Percentiles rank a stretch among this genome's conserved stretches.
Evolutionary conservation across 2,888 invertebrate genomes (phyloP).

Genomic region (Abscondita cerata): DNA sequence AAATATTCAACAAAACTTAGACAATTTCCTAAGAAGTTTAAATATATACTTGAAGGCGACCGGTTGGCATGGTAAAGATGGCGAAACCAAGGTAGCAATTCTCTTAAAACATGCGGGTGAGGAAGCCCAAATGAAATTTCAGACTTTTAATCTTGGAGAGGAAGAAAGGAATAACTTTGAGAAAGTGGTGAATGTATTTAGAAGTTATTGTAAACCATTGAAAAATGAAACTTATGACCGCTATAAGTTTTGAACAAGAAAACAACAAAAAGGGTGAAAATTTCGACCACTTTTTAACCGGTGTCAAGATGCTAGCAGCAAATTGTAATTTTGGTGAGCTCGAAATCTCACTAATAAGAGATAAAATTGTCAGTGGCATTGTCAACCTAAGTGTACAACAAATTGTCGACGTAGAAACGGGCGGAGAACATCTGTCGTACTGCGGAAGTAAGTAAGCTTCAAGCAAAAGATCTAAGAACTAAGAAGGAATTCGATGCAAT

Average conservation of each 20-base stretch:
- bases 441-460: conserved; percentile 40
- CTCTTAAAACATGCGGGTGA: conserved; percentile 19
- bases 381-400: conserved; percentile 30
- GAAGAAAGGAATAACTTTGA: conserved; percentile 15
- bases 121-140: conserved; percentile 35
- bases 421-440: conserved; percentile 35
- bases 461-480: conserved; percentile 33
- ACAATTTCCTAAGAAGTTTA: conserved; percentile 8
- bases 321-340: conserved; percentile 23
- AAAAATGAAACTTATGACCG: too few relatives aligned
- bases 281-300: conserved; percentile 27
- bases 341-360: conserved; percentile 18
- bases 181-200: conserved; percentile 23
- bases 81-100: conserved; percentile 19
- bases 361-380: conserved; percentile 30
- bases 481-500: conserved; percentile 31
- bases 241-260: conserved; percentile 30
- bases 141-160: conserved; percentile 26
- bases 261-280: conserved; percentile 25
- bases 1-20: conserved; percentile 3
- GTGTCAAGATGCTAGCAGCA: conserved; percentile 11
- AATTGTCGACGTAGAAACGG: conserved; percentile 16
- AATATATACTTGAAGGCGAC: conserved; percentile 17
- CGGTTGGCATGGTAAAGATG: conserved; percentile 14
- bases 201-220: conserved; percentile 25